These are phyloP conservation scores for Drosophila emarginata DNA, from an alignment of 2,888 invertebrate species.

Conservation along the genomic window DNA sequence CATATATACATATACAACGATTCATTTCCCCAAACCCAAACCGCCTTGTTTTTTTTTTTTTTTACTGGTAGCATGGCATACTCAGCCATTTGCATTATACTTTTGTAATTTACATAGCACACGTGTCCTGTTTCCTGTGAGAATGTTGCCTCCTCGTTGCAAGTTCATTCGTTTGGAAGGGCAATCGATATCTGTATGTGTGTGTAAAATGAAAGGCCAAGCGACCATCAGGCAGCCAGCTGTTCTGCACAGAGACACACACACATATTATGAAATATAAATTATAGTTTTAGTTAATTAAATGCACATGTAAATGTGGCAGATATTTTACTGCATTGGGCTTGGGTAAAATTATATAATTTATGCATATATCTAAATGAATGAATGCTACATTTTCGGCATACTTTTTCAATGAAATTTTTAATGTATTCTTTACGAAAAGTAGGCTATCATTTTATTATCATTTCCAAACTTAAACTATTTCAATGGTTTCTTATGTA, in stretches of 20 bases:
- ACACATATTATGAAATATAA: conserved; percentile 47
- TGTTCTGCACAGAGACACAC: conserved; percentile 26
- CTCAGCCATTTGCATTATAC: conserved; percentile 55
- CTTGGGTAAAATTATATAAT: conserved; percentile 6
- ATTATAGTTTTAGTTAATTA: conserved; percentile 45
- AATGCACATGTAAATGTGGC: conserved; percentile 32
- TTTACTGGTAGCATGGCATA: not conserved
- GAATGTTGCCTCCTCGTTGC: conserved; percentile 50
- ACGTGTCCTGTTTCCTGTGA: conserved; percentile 55
- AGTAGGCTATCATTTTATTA: not conserved
- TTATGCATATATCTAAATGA: conserved; percentile 9
- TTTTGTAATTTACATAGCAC: conserved; percentile 68
- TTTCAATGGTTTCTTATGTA: too few relatives aligned
- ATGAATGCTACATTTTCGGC: not conserved
- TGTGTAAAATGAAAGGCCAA: conserved; percentile 30
- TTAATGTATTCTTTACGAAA: not conserved
- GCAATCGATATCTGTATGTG: conserved; percentile 61
- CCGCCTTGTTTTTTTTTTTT: not conserved
- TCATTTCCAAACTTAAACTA: not conserved
- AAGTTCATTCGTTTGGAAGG: conserved; percentile 52
- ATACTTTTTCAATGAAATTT: too few relatives aligned
- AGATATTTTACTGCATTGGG: conserved; percentile 33
- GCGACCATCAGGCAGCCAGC: conserved; percentile 26
- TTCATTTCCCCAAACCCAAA: not conserved
- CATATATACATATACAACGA: too few relatives aligned